Conservation (phyloP, 1,140 invertebrate species). For the Mya arenaria region DNA sequence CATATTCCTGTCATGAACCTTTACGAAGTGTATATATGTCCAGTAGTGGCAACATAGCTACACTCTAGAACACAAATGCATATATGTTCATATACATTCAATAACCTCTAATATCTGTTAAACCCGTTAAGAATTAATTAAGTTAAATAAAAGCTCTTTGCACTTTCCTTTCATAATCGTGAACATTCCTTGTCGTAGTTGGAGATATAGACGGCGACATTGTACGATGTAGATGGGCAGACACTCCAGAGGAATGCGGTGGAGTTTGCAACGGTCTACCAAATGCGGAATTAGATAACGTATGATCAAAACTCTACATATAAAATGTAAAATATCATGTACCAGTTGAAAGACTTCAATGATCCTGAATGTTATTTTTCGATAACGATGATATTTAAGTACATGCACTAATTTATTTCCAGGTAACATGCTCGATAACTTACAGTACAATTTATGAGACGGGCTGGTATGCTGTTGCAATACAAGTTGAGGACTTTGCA, state of each 20-base stretch:
- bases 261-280: no score
- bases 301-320: no score
- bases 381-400: no score
- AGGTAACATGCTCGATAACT: background rate
- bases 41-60: background rate
- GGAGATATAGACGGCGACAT: no score
- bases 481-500: slow-evolving; percentile 52
- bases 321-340: no score
- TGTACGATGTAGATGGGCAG: no score
- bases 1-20: background rate
- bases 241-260: no score
- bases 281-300: no score
- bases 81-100: background rate
- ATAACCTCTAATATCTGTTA: no score
- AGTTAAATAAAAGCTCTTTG: background rate
- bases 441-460: slow-evolving; percentile 3
- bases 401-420: no score
- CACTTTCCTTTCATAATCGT: background rate
- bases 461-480: slow-evolving; percentile 46
- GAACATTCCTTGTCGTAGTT: background rate
- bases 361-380: no score
- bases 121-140: background rate
- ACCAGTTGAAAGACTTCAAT: no score
- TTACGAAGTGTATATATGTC: background rate
- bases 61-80: background rate